Base-by-base conservation (phyloP, 2,797 vertebrate species). In the Salmo trutta region DNA sequence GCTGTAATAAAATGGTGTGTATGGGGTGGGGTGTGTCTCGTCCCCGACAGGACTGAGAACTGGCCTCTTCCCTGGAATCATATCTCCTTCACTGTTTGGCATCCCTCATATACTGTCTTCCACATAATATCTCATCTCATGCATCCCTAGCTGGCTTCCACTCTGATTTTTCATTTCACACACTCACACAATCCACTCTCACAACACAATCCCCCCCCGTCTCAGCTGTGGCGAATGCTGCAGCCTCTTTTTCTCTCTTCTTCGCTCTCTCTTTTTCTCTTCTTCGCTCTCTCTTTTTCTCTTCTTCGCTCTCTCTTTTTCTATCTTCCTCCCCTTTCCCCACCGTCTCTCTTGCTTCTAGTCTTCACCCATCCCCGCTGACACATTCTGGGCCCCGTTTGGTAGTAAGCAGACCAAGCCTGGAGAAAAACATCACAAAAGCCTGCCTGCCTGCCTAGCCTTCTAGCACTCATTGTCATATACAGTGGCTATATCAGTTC, bases 331-430 rank as follows among this genome's bases (percentile, higher is more conserved):
- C 53, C 17, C 53, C 36, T 41, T 4, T 36, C 54, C 64, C 5
- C 71, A 24, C 21, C 73, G n/a, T 72, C 53, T 6, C 16, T 41
- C 15, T 6, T 47, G 24, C 33, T 33, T 33, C 33, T 33, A 27
- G 12, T 52, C 33, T 3, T n/a, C 66, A 6, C 33, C 33, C 27
- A 65, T 27, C 62, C 62, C 16, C 54, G 16, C 75, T 74, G 79
- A 71, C 56, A 79, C 76, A 41, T 7, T 75, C 75, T 73, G 75
- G 76, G 66, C 33, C 67, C 65, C 31, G 59, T 75, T 84, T 75
- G 21, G 24, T 66, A 79, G 81, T 86, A 85, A 84, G 81, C 86
- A 79, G 56, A 79, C 16, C 62, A 7, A 14, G 64, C 59, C 65
- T 67, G 68, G 53, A 74, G n/a, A 64, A 52, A 65, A 19, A 65